Evolutionary conservation across 1,140 invertebrate species (phyloP).

Genomic region (Danaus plexippus): DNA sequence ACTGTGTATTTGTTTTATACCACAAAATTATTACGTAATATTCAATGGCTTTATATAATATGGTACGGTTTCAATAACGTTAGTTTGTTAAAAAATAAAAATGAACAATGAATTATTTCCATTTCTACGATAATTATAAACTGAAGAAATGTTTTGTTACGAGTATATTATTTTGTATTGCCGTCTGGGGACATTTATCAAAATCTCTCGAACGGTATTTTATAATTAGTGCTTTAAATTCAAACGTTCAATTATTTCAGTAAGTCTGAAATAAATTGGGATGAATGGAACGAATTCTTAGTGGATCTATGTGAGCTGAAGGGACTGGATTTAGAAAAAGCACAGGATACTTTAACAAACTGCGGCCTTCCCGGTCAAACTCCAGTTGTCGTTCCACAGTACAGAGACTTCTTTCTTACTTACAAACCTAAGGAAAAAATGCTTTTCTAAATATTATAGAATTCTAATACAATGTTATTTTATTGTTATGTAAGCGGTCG

Average conservation of each 20-base stretch:
- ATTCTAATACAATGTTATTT: no score
- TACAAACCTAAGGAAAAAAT: slow-evolving; percentile 49
- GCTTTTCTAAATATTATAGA: slow-evolving; percentile 17
- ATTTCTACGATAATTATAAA: no score
- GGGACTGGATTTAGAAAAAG: slow-evolving; percentile 35
- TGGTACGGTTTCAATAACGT: neutral
- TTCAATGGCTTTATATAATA: no score
- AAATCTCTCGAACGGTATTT: no score
- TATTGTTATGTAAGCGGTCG: no score
- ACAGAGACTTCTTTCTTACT: slow-evolving; percentile 47
- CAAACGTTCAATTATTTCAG: slow-evolving; percentile 31
- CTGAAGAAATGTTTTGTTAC: no score
- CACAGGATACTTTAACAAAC: slow-evolving; percentile 40
- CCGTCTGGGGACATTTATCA: no score
- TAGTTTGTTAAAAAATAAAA: no score
- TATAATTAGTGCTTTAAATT: neutral
- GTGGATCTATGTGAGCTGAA: slow-evolving; percentile 40
- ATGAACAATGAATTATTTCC: neutral
- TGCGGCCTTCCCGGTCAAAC: slow-evolving; percentile 49
- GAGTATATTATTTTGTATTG: no score
- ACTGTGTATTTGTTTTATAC: no score
- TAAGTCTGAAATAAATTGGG: slow-evolving; percentile 47
- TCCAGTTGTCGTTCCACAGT: slow-evolving; percentile 42
- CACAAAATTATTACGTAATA: no score
- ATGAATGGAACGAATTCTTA: slow-evolving; percentile 49